Percentiles rank a stretch among this genome's conserved stretches.
Conservation (phyloP, 2,888 invertebrate genomes). For the Rhaphigaster nebulosa region DNA sequence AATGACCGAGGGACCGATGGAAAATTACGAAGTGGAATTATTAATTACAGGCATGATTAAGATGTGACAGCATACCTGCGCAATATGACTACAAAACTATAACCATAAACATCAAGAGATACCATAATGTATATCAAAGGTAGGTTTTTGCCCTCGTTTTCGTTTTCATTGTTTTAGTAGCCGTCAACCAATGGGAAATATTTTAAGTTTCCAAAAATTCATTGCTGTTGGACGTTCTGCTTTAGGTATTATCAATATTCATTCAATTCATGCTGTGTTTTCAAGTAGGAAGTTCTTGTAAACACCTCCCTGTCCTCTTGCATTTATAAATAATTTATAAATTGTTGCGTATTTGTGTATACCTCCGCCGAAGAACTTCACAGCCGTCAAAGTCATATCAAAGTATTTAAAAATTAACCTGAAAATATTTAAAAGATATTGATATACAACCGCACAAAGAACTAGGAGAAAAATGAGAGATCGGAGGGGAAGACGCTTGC, state of each 20-base stretch:
- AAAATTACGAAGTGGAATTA: not conserved
- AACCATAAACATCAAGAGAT: constrained; percentile 89
- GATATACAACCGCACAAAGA: too few species aligned
- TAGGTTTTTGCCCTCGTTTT: constrained; percentile 76
- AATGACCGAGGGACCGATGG: constrained; percentile 73
- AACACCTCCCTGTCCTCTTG: too few species aligned
- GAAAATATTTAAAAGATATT: too few species aligned
- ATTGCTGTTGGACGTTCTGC: constrained; percentile 84
- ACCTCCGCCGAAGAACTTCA: too few species aligned
- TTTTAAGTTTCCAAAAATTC: constrained; percentile 87
- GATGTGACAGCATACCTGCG: constrained; percentile 78
- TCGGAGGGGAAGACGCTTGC: too few species aligned
- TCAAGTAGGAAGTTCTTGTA: too few species aligned
- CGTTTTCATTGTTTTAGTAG: constrained; percentile 83
- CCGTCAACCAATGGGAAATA: constrained; percentile 97
- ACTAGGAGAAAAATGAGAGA: too few species aligned
- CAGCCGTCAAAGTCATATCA: too few species aligned
- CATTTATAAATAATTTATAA: too few species aligned
- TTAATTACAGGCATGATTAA: not conserved
- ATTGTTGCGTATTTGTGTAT: too few species aligned
- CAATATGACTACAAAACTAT: constrained; percentile 95
- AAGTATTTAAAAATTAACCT: too few species aligned
- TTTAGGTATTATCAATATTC: constrained; percentile 72
- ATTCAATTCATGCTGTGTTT: too few species aligned
- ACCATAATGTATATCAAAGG: constrained; percentile 96